Evolutionary conservation across 2,888 invertebrate genomes (phyloP), one percentile per base, ranked within the genome.

Genomic region (Listrodromus nycthemerus): DNA sequence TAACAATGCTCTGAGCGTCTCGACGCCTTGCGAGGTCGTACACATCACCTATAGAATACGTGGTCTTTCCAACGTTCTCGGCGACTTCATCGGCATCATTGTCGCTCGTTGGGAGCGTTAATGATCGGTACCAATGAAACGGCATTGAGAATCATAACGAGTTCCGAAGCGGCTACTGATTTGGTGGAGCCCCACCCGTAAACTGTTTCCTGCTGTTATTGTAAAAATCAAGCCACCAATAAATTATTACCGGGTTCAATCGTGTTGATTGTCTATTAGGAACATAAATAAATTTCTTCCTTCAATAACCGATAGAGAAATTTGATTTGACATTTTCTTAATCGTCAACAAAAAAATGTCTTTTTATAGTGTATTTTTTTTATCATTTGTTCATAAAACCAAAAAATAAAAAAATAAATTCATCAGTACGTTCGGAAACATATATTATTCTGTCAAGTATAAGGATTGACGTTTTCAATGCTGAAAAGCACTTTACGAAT

Each of bases 61-160:
- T 61, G 19, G 48, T 52, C 24, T 48, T 50, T 55, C 24, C 16
- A 41, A 41, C 41, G 41, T 41, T 16, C 41, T 41, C 41, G 41
- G 41, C 10, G 41, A 21, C 27, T 19, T 61, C 58, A 66, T 76
- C 70, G 21, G 55, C 24, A 70, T 78, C 75, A 52, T 75, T 48
- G 70, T 75, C 75, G 69, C 70, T 33, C 50, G 79, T 33, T 67
- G 80, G 52, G 73, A 69, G 76, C 75, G 71, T 84, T 84, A 84
- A 85, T 82, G 80, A 82, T 77, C 84, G 50, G 65, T 82, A 84
- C 81, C 81, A 48, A 78, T 75, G 85, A 80, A 63, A 81, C 76
- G 80, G 74, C 80, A 81, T 71, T 67, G 84, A 75, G 84, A 85
- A 84, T 85, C 71, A 81, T 80, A 84, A 84, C 45, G 80, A 83